Conservation (phyloP, 2,888 invertebrate genomes). For the Caenorhabditis macrosperma region DNA sequence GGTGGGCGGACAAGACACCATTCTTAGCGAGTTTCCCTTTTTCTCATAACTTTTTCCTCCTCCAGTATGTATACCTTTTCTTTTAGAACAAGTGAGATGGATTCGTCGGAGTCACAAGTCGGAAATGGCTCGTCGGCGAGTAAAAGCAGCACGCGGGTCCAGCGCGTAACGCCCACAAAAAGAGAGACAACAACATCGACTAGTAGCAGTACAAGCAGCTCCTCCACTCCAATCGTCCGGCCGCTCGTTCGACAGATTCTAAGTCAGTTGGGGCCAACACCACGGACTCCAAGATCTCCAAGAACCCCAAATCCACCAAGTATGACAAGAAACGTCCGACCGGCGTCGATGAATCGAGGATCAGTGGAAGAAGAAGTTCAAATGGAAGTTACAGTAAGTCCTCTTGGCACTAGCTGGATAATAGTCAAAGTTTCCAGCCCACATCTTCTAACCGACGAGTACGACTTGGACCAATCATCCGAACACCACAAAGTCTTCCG, state of each 20-base stretch:
- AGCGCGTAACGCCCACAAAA: constrained; percentile 58
- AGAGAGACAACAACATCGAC: constrained; percentile 31
- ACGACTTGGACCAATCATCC: not conserved
- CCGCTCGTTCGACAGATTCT: constrained; percentile 20
- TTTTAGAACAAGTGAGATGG: constrained; percentile 56
- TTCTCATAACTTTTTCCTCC: too few relatives aligned
- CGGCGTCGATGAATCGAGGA: not conserved
- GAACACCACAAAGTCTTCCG: constrained; percentile 21
- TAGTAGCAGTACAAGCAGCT: constrained; percentile 27
- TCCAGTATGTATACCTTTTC: too few relatives aligned
- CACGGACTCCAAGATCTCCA: constrained; percentile 3
- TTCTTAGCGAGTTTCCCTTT: too few relatives aligned
- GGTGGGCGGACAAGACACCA: too few relatives aligned
- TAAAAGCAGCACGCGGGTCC: constrained; percentile 24
- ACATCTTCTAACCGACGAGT: not conserved
- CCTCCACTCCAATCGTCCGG: constrained; percentile 3
- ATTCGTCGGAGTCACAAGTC: constrained; percentile 53
- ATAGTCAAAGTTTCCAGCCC: constrained; percentile 22
- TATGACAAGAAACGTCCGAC: constrained; percentile 22
- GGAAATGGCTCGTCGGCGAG: constrained; percentile 38
- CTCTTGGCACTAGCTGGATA: too few relatives aligned
- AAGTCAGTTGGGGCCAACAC: not conserved
- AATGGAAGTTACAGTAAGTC: constrained; percentile 15
- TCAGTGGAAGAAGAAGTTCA: too few relatives aligned
- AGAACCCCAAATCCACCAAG: not conserved